These are phyloP conservation scores for Pagrus major DNA, from an alignment of 2,113 vertebrate genomes.

Conservation along the genomic window DNA sequence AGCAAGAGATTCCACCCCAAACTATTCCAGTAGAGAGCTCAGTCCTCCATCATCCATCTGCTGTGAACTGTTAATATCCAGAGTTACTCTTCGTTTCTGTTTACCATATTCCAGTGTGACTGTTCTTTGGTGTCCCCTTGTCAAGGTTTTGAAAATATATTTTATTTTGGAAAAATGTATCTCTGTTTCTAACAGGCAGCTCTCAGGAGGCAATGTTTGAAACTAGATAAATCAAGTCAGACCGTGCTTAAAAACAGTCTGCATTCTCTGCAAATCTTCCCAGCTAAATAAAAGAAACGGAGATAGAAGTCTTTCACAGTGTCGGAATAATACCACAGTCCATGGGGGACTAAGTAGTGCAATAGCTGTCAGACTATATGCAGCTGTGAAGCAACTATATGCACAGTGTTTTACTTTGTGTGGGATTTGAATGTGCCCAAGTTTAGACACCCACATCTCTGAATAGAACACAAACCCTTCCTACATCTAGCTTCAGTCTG, in stretches of 20 bases:
- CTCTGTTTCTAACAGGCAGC: conserved; percentile 22
- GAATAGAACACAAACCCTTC: conserved; percentile 46
- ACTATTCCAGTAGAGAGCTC: not conserved
- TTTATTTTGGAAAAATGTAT: conserved; percentile 12
- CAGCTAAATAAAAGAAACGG: conserved; percentile 44
- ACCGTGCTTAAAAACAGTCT: conserved; percentile 31
- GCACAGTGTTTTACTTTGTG: conserved; percentile 9
- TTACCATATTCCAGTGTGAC: conserved; percentile 11
- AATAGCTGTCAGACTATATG: conserved; percentile 28
- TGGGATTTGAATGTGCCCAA: conserved; percentile 21
- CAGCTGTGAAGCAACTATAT: conserved; percentile 33
- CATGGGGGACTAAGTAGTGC: conserved; percentile 9
- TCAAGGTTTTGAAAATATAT: conserved; percentile 1
- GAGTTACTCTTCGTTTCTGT: conserved; percentile 9
- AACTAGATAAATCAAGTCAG: conserved; percentile 26
- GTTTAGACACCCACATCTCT: conserved; percentile 38
- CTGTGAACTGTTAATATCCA: conserved; percentile 6
- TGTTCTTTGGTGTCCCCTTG: not conserved
- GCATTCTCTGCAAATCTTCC: conserved; percentile 42
- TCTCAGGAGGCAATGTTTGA: conserved; percentile 23
- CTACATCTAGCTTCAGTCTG: conserved; percentile 3
- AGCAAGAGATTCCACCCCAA: conserved; percentile 3
- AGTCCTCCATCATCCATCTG: not conserved
- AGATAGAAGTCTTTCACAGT: conserved; percentile 33
- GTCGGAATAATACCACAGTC: conserved; percentile 35